Conservation (phyloP, 1,140 invertebrate species). For the Oncopodura yosiiana region DNA sequence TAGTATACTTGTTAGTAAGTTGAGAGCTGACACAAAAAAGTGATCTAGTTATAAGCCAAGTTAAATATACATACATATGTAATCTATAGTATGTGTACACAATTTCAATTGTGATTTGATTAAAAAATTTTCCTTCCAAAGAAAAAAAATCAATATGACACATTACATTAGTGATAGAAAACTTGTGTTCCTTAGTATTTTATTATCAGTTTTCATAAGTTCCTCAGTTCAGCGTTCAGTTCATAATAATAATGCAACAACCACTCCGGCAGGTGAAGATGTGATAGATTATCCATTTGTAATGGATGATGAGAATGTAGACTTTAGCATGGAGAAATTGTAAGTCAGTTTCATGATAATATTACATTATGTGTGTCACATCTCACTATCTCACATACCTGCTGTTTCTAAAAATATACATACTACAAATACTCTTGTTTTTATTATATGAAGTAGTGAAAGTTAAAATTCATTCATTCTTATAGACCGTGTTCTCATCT, state of each 20-base stretch:
- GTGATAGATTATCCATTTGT: neutral
- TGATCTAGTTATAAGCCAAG: too few species aligned
- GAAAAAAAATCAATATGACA: neutral
- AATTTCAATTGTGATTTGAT: too few species aligned
- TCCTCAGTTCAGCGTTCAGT: neutral
- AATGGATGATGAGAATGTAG: conserved; percentile 1
- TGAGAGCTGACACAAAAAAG: too few species aligned
- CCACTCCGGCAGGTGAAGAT: too few species aligned
- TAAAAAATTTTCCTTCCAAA: too few species aligned
- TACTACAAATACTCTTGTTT: neutral
- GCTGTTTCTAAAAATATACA: neutral
- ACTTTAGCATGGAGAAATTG: conserved; percentile 17
- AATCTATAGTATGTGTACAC: too few species aligned
- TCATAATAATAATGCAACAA: neutral
- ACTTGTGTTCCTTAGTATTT: neutral
- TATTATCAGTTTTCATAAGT: neutral
- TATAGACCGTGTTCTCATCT: conserved; percentile 17
- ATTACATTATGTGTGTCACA: neutral
- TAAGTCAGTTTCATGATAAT: neutral
- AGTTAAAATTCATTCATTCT: neutral
- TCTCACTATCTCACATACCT: neutral
- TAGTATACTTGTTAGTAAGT: too few species aligned
- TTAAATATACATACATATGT: too few species aligned
- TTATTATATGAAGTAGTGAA: neutral
- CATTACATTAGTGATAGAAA: conserved; percentile 3